These are phyloP conservation scores for Amphiprion percula DNA, from an alignment of 2,113 vertebrate species.

Conservation along the genomic window DNA sequence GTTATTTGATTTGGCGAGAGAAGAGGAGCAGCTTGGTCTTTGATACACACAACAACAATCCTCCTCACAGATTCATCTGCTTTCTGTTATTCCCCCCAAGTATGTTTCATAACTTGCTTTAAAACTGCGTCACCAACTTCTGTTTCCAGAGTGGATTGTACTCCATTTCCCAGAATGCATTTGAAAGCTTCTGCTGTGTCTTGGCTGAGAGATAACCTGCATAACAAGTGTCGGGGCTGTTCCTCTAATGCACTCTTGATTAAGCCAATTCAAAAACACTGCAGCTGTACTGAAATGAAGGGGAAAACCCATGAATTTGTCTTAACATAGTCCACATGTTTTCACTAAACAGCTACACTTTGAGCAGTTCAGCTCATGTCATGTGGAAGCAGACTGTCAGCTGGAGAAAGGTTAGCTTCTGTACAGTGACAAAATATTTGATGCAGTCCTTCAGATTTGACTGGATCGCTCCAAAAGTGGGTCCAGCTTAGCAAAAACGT, in stretches of 20 bases:
- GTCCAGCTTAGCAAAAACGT: no score
- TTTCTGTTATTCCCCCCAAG: background rate
- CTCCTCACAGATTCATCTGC: background rate
- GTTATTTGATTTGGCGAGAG: background rate
- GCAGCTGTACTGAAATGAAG: background rate
- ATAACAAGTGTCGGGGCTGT: background rate
- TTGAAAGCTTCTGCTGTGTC: no score
- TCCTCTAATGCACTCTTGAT: slow-evolving; percentile 2
- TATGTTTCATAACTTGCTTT: background rate
- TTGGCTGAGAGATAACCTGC: background rate
- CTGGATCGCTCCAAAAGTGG: no score
- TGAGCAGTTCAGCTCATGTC: background rate
- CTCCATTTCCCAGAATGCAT: background rate
- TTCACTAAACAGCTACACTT: background rate
- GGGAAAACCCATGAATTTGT: background rate
- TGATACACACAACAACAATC: background rate
- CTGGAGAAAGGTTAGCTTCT: no score
- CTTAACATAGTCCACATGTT: background rate
- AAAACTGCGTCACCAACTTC: background rate
- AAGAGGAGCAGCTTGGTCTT: background rate
- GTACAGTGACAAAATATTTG: no score
- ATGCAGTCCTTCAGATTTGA: no score
- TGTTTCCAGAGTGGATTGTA: background rate
- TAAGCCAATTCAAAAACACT: background rate
- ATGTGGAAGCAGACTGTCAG: no score